Base-by-base conservation (phyloP, 2,113 vertebrate genomes). In the Anthoscopus minutus region DNA sequence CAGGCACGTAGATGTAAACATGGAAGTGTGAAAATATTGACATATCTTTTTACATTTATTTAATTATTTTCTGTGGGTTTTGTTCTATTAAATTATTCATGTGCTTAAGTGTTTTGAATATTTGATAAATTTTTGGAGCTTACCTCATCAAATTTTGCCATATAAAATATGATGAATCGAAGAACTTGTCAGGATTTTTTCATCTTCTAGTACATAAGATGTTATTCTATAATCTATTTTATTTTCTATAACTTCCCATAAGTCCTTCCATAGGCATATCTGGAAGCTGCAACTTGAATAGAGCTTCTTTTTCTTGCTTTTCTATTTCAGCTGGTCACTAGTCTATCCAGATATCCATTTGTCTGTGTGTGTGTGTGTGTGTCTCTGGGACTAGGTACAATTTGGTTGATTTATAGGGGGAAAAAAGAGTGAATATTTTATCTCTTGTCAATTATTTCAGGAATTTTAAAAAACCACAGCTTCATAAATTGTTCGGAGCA, bases 401-500 rank as follows among this genome's bases (percentile, higher is more conserved):
- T 86, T 22, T 90, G 2, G 6, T 93, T 86, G 57, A 96, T 79
- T 92, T 56, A 73, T 42, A 37, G 17, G 31, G 51, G 15, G 8
- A 35, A 27, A 79, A 74, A 44, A 80, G 35, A 42, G 87, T 42
- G 3, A 74, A 50, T 40, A 56, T 94, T 92, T 94, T 78, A 42
- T 88, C 40, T 87, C 44, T 48, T 72, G 64, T 81, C 58, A 76
- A 33, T 84, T 94, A 30, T 84, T 84, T 74, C 73, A 70, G 38
- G 37, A 64, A 78, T 56, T 91, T 61, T 83, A 65, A 76, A 64
- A 83, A 71, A 37, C 14, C 6, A 81, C 47, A 89, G 48, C 42
- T 90, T 86, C 61, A 92, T 42, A 91, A 94, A 94, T 91, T 82
- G 79, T 65, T 70, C 64, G 44, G 61, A 94, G 17, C 70, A 89